Percentiles rank a stretch among this genome's conserved stretches.
Evolutionary conservation across 2,888 invertebrate genomes (phyloP).

Genomic region (Idaea dimidiata): DNA sequence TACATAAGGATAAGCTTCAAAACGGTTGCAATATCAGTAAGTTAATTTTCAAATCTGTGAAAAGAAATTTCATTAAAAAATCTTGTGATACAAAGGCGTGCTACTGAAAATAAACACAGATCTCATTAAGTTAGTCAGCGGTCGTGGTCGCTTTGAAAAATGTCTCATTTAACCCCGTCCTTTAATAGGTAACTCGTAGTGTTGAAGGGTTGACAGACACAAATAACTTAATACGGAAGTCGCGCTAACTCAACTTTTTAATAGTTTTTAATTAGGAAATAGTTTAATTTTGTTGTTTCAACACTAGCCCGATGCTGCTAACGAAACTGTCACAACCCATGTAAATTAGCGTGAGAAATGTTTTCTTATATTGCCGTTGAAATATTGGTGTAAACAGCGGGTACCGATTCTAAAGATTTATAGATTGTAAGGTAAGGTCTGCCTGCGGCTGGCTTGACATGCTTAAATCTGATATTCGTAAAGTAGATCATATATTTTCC

Average conservation of each 20-base stretch:
- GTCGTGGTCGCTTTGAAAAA: constrained; percentile 70
- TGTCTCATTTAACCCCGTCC: constrained; percentile 79
- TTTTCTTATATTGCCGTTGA: constrained; percentile 41
- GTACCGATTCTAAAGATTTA: constrained; percentile 25
- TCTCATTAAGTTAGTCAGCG: constrained; percentile 77
- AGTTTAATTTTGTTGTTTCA: constrained; percentile 71
- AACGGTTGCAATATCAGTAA: too few relatives aligned
- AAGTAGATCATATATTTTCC: too few relatives aligned
- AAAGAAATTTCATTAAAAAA: too few relatives aligned
- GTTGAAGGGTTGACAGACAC: constrained; percentile 76
- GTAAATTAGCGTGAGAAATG: constrained; percentile 72
- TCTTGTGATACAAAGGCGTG: constrained; percentile 33
- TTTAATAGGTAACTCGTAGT: constrained; percentile 56
- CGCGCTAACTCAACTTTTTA: constrained; percentile 62
- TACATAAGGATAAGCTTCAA: too few relatives aligned
- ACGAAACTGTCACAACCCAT: constrained; percentile 41
- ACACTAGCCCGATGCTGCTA: constrained; percentile 44
- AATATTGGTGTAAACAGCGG: constrained; percentile 31
- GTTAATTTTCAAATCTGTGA: too few relatives aligned
- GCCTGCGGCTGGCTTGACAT: too few relatives aligned
- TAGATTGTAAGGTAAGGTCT: constrained; percentile 28
- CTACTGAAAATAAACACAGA: constrained; percentile 75
- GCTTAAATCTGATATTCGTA: too few relatives aligned
- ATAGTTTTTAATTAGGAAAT: constrained; percentile 79
- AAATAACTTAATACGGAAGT: constrained; percentile 77